phyloP scores from a whole-genome alignment of 2,113 vertebrate species.

The Dipodomys ordii region DNA sequence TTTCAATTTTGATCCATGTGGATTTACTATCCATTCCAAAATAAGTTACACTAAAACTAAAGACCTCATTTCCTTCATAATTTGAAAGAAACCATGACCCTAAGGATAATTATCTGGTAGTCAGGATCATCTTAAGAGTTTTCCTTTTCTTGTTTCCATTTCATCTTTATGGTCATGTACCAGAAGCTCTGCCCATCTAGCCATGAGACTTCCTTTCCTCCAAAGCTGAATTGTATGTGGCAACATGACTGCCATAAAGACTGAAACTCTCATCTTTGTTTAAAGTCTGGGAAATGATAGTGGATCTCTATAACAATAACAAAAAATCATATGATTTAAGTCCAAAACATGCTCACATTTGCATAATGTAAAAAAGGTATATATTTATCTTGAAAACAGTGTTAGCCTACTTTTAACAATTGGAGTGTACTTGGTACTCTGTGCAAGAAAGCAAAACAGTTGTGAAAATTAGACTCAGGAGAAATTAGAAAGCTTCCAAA shows the following conservation, averaged over 20 bases:
- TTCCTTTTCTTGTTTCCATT: constrained; percentile 67
- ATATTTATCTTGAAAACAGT: constrained; percentile 60
- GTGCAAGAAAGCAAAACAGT: constrained; percentile 63
- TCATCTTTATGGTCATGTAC: constrained; percentile 56
- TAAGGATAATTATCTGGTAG: background rate
- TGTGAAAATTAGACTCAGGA: constrained; percentile 60
- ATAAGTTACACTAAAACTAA: constrained; percentile 26
- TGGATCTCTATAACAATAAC: constrained; percentile 60
- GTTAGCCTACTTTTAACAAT: constrained; percentile 45
- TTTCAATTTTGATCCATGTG: constrained; percentile 58
- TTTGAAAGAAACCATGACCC: constrained; percentile 31
- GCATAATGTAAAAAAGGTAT: constrained; percentile 58
- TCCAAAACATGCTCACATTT: constrained; percentile 43
- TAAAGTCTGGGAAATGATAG: constrained; percentile 66
- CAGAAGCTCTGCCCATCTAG: constrained; percentile 36
- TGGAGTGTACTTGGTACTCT: background rate
- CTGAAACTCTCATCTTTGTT: constrained; percentile 53
- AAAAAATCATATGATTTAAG: constrained; percentile 57
- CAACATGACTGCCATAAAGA: constrained; percentile 47
- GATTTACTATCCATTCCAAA: constrained; percentile 48
- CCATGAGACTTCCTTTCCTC: constrained; percentile 61
- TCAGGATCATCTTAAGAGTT: background rate
- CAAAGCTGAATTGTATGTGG: constrained; percentile 42
- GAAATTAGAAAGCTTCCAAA: constrained; percentile 57
- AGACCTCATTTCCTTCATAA: constrained; percentile 14